Base-by-base conservation (phyloP, 2,113 vertebrate genomes). In the Neolamprologus ventralis region DNA sequence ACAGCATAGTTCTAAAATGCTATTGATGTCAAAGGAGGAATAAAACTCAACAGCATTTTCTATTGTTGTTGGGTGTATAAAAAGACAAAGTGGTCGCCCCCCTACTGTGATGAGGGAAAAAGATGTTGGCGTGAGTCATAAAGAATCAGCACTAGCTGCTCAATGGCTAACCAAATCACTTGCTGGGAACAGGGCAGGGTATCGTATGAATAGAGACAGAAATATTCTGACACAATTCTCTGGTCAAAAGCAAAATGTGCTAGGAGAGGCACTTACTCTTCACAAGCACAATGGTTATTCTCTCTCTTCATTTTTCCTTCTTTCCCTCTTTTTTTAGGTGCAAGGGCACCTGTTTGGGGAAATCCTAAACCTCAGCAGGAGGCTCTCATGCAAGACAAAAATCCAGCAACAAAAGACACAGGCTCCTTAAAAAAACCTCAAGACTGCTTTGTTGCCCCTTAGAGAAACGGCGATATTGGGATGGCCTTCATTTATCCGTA, bases 21-120 rank as follows among this genome's bases (percentile, higher is more conserved):
- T 75, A 92, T 75, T 87, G 89, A 94, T 93, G 92, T 94, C 86
- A 89, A 90, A 91, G 80, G 81, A 45, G 85, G 82, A 87, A 87
- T 82, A 91, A 91, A 94, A 80, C 86, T 58, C 82, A 83, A 88
- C 65, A 35, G 87, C 35, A 81, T 85, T 81, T 87, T 83, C 83
- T 80, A 85, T 92, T 94, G 89, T 93, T 90, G 88, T 82, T 68
- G 42, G 82, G 23, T 17, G 57, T 37, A 75, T 87, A 40, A 93
- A 75, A 89, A 93, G 90, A 90, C 89, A 89, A 92, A 90, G 71
- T 45, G 63, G 53, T 12, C 35, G 11, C 33, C 68, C 84, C 63
- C 84, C 86, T 60, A 42, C 78, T 19, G 86, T 7, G 79, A 23
- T 12, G 47, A 85, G 28, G 47, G 65, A 47, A 55, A 81, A 55